Percentiles rank a stretch among this genome's conserved stretches.
Conservation (phyloP, 2,888 invertebrate genomes). For the Dastarcus helophoroides region DNA sequence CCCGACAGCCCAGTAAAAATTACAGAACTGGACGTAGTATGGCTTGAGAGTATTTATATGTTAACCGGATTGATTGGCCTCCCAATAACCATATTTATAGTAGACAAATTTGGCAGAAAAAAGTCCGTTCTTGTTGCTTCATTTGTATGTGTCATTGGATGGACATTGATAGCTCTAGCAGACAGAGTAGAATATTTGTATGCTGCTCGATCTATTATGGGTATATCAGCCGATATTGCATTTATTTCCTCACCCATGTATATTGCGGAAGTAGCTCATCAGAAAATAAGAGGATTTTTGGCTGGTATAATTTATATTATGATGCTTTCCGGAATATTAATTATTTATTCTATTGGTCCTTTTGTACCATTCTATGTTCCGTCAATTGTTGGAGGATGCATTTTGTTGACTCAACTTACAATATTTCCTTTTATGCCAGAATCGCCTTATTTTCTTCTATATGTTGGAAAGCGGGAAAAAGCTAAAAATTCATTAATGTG, state of each 20-base stretch:
- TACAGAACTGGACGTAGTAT: constrained; percentile 19
- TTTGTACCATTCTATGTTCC: constrained; percentile 29
- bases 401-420: constrained; percentile 25
- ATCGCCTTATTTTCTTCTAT: constrained; percentile 31
- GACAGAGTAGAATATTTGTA: constrained; percentile 18
- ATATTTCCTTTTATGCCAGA: constrained; percentile 34
- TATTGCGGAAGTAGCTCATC: constrained; percentile 27
- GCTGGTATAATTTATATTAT: constrained; percentile 24
- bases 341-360: constrained; percentile 29
- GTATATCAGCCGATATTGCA: constrained; percentile 28
- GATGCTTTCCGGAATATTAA: constrained; percentile 22
- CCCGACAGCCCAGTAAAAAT: constrained; percentile 12
- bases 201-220: constrained; percentile 23
- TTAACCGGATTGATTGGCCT: constrained; percentile 24
- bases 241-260: constrained; percentile 32
- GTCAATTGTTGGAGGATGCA: constrained; percentile 26
- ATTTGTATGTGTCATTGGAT: constrained; percentile 20
- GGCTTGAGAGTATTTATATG: constrained; percentile 26
- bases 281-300: constrained; percentile 24
- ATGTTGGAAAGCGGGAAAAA: constrained; percentile 23
- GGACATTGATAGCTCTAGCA: constrained; percentile 23
- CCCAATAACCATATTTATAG: constrained; percentile 20
- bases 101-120: constrained; percentile 19
- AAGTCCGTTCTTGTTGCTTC: constrained; percentile 23
- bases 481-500: constrained; percentile 26